Base-by-base conservation (phyloP, 1,140 invertebrate genomes). In the Oppia nitens region DNA sequence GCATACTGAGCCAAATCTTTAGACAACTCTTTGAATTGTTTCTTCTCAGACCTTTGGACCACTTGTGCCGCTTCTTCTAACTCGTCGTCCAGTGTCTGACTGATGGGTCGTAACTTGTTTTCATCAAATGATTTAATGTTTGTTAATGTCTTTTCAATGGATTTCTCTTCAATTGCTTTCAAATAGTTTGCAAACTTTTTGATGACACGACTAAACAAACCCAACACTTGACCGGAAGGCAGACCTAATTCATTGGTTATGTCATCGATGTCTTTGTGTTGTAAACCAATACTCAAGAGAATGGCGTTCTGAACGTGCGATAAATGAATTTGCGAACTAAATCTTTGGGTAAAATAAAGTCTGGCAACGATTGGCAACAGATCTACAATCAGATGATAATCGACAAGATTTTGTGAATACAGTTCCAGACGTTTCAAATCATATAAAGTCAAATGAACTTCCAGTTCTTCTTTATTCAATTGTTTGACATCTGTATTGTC, bases 331-430 rank as follows among this genome's bases (percentile, higher is more conserved):
- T 79, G 71, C 21, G 40, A 17, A 11, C 75, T 75, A 63, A 88
- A 74, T 64, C 80, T 77, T 27, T 83, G 79, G 50, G 83, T 76
- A 71, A 94, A 97, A 66, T 84, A 87, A 12, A 97, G 69, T 58
- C 76, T 75, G 0, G 84, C 81, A 21, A 98, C 68, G 0, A 80
- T 77, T 0, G 83, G 82, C 24, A 97, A 69, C n/a, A 98, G 72
- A 73, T 98, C 93, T 63, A 86, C 81, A 20, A 99, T 84, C 2
- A 96, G 76, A 65, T 94, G 83, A 75, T 94, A 89, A 73, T 98
- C 94, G 2, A 83, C 85, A 75, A 96, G 82, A 72, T 98, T 96
- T 53, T 85, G 81, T 23, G 83, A 79, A 72, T 98, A 99, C 63
- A 85, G 78, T 71, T 96, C 87, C 47, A 99, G 71, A 20, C 93